A percentile compares a stretch with the other conserved stretches of the same genome.
phyloP scores from a whole-genome alignment of 1,140 invertebrate species.

The Choristoneura fumiferana region DNA sequence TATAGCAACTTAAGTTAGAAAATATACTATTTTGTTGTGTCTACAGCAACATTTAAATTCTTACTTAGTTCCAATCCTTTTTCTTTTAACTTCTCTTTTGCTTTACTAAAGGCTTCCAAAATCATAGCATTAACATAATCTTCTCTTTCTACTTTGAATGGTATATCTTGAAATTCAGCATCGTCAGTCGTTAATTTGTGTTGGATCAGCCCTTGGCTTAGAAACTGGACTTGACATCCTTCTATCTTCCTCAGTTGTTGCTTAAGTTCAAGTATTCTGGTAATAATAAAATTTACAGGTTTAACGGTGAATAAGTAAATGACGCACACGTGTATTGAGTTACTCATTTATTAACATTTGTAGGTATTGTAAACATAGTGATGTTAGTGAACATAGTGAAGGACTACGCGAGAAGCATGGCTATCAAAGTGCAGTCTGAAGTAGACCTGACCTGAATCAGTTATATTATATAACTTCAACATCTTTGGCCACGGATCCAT shows the following conservation, averaged over 20 bases:
- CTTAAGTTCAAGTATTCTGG: constrained; percentile 54
- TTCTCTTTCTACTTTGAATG: constrained; percentile 26
- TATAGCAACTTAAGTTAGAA: too few relatives aligned
- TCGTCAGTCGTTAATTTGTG: constrained; percentile 40
- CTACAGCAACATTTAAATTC: too few relatives aligned
- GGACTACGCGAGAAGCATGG: too few relatives aligned
- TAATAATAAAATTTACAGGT: constrained; percentile 6
- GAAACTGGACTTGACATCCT: constrained; percentile 35
- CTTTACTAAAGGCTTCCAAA: constrained; percentile 33
- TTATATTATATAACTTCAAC: too few relatives aligned
- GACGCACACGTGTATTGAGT: not conserved
- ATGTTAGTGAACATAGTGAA: too few relatives aligned
- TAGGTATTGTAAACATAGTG: too few relatives aligned
- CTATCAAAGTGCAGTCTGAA: too few relatives aligned
- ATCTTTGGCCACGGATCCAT: too few relatives aligned
- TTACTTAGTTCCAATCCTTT: constrained; percentile 21
- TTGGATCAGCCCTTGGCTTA: constrained; percentile 36
- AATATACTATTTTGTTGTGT: too few relatives aligned
- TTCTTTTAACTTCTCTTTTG: constrained; percentile 27
- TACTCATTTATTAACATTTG: too few relatives aligned
- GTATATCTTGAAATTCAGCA: constrained; percentile 37
- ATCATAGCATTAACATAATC: constrained; percentile 30
- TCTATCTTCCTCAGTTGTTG: constrained; percentile 44
- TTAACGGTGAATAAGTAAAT: too few relatives aligned
- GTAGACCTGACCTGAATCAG: too few relatives aligned